A percentile compares a stretch with the other conserved stretches of the same genome.
phyloP scores from a whole-genome alignment of 2,797 vertebrate species.

The Notamacropus eugenii region DNA sequence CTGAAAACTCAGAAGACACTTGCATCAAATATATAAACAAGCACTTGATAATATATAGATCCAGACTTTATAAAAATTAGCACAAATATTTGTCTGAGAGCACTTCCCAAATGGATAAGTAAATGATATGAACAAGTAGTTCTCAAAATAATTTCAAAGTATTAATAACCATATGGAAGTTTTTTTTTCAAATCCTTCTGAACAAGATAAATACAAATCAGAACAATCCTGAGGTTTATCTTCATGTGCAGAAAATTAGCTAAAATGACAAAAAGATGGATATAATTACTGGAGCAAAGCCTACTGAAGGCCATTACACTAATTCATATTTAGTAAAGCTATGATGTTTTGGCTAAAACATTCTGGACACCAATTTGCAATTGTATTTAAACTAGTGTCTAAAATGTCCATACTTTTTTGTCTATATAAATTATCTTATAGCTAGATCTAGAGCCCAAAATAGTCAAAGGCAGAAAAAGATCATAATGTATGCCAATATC shows the following conservation, averaged over 20 bases:
- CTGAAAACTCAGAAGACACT: not conserved
- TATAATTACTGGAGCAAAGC: not conserved
- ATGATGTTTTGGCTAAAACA: not conserved
- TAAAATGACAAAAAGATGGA: not conserved
- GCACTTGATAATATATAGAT: not conserved
- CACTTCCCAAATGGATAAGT: not conserved
- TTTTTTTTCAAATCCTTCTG: not conserved
- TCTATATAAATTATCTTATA: not conserved
- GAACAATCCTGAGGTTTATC: not conserved
- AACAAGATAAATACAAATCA: not conserved
- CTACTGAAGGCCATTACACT: not conserved
- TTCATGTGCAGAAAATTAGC: not conserved
- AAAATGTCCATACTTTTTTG: not conserved
- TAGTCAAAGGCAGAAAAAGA: not conserved
- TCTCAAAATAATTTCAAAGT: not conserved
- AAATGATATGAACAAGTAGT: not conserved
- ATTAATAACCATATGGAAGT: not conserved
- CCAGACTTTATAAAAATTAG: not conserved
- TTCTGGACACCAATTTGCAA: not conserved
- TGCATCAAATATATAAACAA: not conserved
- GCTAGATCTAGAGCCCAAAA: not conserved
- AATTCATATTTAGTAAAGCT: no score
- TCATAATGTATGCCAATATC: not conserved
- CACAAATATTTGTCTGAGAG: not conserved
- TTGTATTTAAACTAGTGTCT: not conserved